These are phyloP conservation scores for Apamea sordens DNA, from an alignment of 2,888 invertebrate species.

Conservation along the genomic window DNA sequence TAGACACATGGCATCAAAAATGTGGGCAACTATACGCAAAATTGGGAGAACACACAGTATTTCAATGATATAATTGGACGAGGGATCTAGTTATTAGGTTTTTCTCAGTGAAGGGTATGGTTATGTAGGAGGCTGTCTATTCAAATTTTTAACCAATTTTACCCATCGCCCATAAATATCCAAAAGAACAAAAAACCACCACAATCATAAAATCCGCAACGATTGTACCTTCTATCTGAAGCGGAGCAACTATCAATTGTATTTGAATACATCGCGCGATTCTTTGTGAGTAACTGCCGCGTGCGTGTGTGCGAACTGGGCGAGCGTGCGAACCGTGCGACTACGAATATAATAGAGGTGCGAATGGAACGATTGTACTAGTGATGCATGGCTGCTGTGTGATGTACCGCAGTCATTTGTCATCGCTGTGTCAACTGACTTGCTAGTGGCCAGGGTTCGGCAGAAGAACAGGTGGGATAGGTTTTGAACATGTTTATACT, in stretches of 20 bases:
- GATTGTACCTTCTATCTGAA: slow-evolving; percentile 27
- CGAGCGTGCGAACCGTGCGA: not conserved
- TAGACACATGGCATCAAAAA: not conserved
- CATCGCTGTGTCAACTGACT: slow-evolving; percentile 21
- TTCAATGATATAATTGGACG: not conserved
- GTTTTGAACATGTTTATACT: not conserved
- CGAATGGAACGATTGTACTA: slow-evolving; percentile 36
- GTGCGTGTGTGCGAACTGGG: not conserved
- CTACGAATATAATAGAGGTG: slow-evolving; percentile 30
- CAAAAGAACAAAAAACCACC: slow-evolving; percentile 14
- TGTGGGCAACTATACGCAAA: not conserved
- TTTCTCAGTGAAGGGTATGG: not conserved
- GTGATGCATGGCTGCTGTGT: slow-evolving; percentile 43
- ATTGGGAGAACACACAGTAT: not conserved
- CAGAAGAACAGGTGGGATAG: not conserved
- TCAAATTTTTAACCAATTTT: not conserved
- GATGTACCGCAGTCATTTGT: slow-evolving; percentile 61
- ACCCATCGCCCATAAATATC: slow-evolving; percentile 19
- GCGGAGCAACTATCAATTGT: slow-evolving; percentile 47
- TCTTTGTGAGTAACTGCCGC: slow-evolving; percentile 28
- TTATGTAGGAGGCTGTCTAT: not conserved
- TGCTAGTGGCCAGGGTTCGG: not conserved
- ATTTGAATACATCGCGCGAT: slow-evolving; percentile 34
- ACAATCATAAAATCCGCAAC: slow-evolving; percentile 25
- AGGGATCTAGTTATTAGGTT: not conserved